Conservation (phyloP, 1,140 invertebrate species). For the Camponotus vicinus region DNA sequence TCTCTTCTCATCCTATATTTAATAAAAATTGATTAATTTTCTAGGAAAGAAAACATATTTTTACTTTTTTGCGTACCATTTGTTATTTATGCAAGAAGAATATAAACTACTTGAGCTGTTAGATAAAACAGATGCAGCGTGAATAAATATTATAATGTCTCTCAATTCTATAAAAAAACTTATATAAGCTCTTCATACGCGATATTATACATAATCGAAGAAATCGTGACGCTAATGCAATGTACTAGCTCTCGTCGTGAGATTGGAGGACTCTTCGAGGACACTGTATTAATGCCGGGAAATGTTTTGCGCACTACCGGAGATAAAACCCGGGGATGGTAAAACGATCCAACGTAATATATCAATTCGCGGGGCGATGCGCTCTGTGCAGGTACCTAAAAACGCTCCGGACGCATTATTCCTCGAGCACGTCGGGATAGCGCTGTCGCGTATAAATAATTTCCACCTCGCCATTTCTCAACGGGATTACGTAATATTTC, state of each 20-base stretch:
- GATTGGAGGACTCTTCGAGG: constrained; percentile 27
- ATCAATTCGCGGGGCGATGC: constrained; percentile 51
- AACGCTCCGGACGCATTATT: constrained; percentile 58
- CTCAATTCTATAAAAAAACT: neutral
- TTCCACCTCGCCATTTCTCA: constrained; percentile 46
- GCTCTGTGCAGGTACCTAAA: constrained; percentile 51
- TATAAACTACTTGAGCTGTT: neutral
- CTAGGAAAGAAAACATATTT: no score
- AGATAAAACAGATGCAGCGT: neutral
- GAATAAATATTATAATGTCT: neutral
- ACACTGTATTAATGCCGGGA: constrained; percentile 43
- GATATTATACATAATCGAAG: no score
- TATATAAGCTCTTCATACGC: no score
- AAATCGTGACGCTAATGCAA: neutral
- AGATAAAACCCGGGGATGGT: constrained; percentile 47
- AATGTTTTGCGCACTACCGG: constrained; percentile 40
- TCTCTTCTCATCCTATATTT: no score
- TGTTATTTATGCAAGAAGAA: neutral
- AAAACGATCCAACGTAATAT: constrained; percentile 57
- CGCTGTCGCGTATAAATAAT: constrained; percentile 60
- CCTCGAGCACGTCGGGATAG: constrained; percentile 49
- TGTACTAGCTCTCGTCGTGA: neutral
- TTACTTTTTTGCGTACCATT: no score
- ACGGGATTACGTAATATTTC: constrained; percentile 61
- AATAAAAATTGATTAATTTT: no score